Evolutionary conservation across 2,113 vertebrate genomes (phyloP).

Genomic region (Mobula birostris): DNA sequence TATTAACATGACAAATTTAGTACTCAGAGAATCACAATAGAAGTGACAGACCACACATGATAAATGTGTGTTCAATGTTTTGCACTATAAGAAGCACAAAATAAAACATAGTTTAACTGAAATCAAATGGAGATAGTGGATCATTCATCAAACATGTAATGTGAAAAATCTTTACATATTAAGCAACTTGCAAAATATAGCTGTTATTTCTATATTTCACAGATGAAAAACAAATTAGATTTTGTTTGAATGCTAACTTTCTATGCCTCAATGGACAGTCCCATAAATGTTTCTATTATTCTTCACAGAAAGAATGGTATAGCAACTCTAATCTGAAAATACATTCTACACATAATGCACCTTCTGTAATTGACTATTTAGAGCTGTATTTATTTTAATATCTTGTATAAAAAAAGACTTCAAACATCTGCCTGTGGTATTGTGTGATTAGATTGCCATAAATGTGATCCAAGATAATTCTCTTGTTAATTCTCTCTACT

Average conservation of each 20-base stretch:
- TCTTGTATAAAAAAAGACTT: too few species aligned
- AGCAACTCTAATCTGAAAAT: neutral
- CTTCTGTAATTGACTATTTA: neutral
- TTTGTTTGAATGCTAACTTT: neutral
- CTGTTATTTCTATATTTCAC: neutral
- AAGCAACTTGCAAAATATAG: neutral
- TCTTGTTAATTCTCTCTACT: too few species aligned
- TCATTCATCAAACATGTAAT: slow-evolving; percentile 8
- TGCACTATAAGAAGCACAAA: neutral
- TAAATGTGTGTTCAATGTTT: neutral
- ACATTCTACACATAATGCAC: neutral
- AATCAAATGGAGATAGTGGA: neutral
- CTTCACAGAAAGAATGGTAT: neutral
- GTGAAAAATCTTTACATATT: neutral
- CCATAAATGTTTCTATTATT: neutral
- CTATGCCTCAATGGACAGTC: neutral
- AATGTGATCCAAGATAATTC: too few species aligned
- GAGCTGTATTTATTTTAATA: neutral
- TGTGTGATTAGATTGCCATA: too few species aligned
- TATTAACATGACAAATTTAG: neutral
- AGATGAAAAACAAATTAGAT: neutral
- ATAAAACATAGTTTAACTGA: neutral
- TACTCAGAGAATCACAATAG: neutral
- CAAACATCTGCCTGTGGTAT: too few species aligned
- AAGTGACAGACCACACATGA: neutral